Conservation (phyloP, 2,797 vertebrate species). For the Tokudaia tokunoshimensis region DNA sequence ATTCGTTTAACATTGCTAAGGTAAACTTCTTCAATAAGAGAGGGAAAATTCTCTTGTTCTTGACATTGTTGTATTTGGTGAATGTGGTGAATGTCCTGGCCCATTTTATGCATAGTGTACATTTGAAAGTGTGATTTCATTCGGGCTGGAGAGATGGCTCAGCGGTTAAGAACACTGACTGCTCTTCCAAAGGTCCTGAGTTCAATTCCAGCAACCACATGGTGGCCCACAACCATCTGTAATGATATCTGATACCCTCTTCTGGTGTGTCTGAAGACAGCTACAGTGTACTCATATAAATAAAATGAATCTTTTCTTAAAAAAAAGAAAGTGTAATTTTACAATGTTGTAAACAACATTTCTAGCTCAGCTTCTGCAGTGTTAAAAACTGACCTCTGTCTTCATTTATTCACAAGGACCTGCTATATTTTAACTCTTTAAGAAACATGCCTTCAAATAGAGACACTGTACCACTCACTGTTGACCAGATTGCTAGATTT, state of each 20-base stretch:
- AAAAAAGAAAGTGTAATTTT: background rate
- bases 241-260: too few relatives aligned
- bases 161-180: too few relatives aligned
- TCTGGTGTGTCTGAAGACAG: too few relatives aligned
- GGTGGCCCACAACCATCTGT: too few relatives aligned
- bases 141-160: too few relatives aligned
- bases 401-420: background rate
- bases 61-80: constrained; percentile 17
- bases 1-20: constrained; percentile 32
- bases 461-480: background rate
- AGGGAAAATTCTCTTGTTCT: constrained; percentile 6
- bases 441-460: constrained; percentile 46
- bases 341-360: background rate
- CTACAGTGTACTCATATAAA: too few relatives aligned
- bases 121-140: constrained; percentile 6
- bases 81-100: constrained; percentile 5
- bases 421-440: constrained; percentile 9
- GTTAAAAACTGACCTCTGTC: background rate
- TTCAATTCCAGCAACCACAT: too few relatives aligned
- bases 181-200: too few relatives aligned
- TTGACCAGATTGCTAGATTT: background rate
- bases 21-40: constrained; percentile 43
- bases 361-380: background rate
- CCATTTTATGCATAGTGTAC: background rate
- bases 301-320: too few relatives aligned